Percentiles rank a stretch among this genome's conserved stretches.
Conservation (phyloP, 2,113 vertebrate genomes). For the Numenius arquata region DNA sequence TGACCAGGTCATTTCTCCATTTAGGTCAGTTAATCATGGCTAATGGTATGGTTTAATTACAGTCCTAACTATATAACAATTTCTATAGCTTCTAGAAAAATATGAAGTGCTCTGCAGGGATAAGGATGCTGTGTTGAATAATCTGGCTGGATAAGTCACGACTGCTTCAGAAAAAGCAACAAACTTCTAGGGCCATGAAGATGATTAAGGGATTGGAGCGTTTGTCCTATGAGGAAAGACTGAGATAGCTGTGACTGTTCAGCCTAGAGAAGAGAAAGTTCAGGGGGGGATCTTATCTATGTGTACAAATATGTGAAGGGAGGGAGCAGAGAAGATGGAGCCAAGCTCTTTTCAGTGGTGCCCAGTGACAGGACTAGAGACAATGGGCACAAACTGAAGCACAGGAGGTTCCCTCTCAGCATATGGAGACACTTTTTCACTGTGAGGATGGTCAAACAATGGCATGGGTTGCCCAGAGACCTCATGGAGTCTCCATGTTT, state of each 20-base stretch:
- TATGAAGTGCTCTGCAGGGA: background rate
- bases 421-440: background rate
- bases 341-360: background rate
- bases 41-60: background rate
- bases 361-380: background rate
- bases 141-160: background rate
- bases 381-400: background rate
- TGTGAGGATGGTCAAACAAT: background rate
- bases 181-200: background rate
- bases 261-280: background rate
- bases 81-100: background rate
- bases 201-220: background rate
- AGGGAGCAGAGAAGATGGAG: background rate
- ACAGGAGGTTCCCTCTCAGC: background rate
- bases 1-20: background rate
- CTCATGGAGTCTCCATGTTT: background rate
- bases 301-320: background rate
- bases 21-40: background rate
- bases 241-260: background rate
- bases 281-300: background rate
- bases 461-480: background rate
- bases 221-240: background rate
- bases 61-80: background rate
- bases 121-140: background rate
- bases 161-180: background rate